Conservation (phyloP, 2,797 vertebrate species). For the Threskiornis aethiopicus region DNA sequence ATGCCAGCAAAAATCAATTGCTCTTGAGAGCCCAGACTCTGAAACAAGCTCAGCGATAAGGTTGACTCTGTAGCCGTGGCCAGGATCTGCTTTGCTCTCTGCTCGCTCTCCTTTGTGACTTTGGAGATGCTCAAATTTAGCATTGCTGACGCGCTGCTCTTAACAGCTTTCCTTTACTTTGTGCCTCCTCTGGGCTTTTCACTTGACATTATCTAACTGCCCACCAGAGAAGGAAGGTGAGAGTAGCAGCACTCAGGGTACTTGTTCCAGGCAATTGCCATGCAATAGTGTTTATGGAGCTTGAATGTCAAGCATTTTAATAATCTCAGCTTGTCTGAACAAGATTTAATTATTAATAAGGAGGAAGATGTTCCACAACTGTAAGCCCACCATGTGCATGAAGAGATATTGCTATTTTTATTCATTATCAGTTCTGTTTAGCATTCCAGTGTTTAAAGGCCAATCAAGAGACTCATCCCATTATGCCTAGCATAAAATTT, state of each 20-base stretch:
- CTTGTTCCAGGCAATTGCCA: background rate
- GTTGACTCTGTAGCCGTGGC: background rate
- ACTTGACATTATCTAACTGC: background rate
- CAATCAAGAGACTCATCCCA: background rate
- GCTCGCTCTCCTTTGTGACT: background rate
- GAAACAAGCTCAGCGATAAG: background rate
- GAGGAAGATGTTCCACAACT: background rate
- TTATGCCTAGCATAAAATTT: background rate
- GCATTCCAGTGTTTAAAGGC: background rate
- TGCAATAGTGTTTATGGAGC: background rate
- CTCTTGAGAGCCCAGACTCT: fast-evolving
- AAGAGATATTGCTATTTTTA: background rate
- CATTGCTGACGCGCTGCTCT: background rate
- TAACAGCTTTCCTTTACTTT: background rate
- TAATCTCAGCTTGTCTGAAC: background rate
- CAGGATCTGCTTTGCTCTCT: background rate
- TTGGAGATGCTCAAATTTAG: background rate
- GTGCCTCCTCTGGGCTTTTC: background rate
- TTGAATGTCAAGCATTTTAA: conserved; percentile 34
- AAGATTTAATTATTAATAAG: conserved; percentile 19
- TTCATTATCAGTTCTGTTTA: background rate
- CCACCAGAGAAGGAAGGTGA: background rate
- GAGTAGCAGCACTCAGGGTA: background rate
- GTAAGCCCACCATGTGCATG: background rate
- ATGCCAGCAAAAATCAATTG: fast-evolving